Percentiles rank a stretch among this genome's conserved stretches.
Evolutionary conservation across 1,140 invertebrate genomes (phyloP).

Genomic region (Drusus annulatus): DNA sequence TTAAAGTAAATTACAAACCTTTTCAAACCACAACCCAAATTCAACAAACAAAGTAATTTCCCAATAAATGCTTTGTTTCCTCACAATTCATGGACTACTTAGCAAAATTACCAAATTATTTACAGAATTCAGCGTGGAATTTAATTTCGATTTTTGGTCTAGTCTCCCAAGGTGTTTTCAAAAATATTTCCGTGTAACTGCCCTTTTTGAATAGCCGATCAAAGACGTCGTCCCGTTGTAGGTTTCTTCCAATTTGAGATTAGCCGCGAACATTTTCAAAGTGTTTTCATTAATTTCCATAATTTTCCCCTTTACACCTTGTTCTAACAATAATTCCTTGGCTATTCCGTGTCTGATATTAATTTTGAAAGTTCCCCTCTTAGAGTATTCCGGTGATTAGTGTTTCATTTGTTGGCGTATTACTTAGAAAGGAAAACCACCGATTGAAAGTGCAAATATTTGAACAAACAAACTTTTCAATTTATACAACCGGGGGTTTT

Average conservation of each 20-base stretch:
- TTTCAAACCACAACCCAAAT: neutral
- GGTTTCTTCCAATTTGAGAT: constrained; percentile 6
- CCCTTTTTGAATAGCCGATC: neutral
- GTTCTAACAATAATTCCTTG: constrained; percentile 14
- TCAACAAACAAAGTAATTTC: neutral
- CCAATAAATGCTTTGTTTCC: constrained; percentile 1
- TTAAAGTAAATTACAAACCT: too few species aligned
- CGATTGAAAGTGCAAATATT: constrained; percentile 23
- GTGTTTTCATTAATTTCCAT: constrained; percentile 27
- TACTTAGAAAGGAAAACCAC: neutral
- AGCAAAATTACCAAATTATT: too few species aligned
- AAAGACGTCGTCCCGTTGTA: neutral
- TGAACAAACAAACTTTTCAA: constrained; percentile 11
- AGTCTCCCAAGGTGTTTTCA: neutral
- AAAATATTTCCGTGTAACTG: constrained; percentile 15
- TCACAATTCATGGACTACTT: neutral
- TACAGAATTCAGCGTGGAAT: neutral
- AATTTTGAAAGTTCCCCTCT: constrained; percentile 1
- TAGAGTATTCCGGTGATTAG: neutral
- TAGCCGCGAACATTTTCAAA: neutral
- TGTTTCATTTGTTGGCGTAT: constrained; percentile 16
- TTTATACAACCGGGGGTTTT: too few species aligned
- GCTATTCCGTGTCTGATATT: constrained; percentile 7
- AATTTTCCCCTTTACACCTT: constrained; percentile 21
- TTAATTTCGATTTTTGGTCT: constrained; percentile 10